Percentiles rank a stretch among this genome's conserved stretches.
Conservation (phyloP, 1,140 invertebrate species). For the Papilio helenus region DNA sequence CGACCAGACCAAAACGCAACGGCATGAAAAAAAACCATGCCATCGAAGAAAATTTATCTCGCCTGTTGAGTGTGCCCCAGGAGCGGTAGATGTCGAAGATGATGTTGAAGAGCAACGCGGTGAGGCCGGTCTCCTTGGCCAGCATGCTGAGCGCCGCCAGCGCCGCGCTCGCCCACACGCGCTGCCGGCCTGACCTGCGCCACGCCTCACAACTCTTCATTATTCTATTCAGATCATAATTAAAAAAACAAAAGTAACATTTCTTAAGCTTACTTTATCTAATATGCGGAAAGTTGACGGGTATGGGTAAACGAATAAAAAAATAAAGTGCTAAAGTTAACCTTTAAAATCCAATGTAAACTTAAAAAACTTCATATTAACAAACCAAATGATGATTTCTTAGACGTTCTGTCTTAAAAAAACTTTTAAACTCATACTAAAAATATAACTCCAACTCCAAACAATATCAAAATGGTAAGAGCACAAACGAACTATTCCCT, state of each 20-base stretch:
- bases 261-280: too few species aligned
- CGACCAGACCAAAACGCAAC: too few species aligned
- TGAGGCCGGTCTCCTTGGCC: slow-evolving; percentile 96
- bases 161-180: slow-evolving; percentile 86
- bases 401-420: background rate
- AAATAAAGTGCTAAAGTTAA: too few species aligned
- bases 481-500: slow-evolving; percentile 17
- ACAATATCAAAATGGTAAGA: slow-evolving; percentile 34
- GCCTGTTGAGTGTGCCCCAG: slow-evolving; percentile 71
- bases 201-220: background rate
- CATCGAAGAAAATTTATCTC: too few species aligned
- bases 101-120: slow-evolving; percentile 89
- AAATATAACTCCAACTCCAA: slow-evolving; percentile 24
- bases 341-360: too few species aligned
- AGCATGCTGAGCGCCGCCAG: slow-evolving; percentile 91
- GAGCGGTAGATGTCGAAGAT: slow-evolving; percentile 88
- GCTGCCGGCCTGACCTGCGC: slow-evolving; percentile 62
- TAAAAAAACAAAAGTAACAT: too few species aligned
- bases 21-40: too few species aligned
- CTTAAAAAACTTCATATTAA: background rate
- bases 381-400: background rate
- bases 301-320: too few species aligned
- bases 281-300: too few species aligned
- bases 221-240: too few species aligned
- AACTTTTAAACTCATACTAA: background rate